Base-by-base conservation (phyloP, 2,797 vertebrate genomes). In the Gadopsis marmoratus region DNA sequence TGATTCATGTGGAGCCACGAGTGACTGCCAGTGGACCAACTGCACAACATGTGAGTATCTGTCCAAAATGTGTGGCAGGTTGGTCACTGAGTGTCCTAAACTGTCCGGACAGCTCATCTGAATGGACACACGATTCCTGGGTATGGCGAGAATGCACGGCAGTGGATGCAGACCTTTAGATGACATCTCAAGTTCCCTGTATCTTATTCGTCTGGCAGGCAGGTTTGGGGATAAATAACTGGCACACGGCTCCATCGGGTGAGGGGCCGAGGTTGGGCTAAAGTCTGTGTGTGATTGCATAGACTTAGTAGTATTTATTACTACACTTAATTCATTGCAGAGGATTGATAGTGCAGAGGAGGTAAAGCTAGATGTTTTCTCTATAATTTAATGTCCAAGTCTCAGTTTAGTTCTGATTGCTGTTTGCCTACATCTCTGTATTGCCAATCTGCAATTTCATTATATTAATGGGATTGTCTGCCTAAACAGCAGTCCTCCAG, bases 11-110 rank as follows among this genome's bases (percentile, higher is more conserved):
- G 41, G 0, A 45, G 0, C 1, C 23, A 7, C 0, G 0, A 0
- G 0, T 19, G 78, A 17, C 0, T 95, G 95, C 71, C 12, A 3
- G 11, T 95, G 94, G 94, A 3, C 53, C 21, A 89, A 81, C 26
- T 95, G 95, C 84, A 26, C 85, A 37, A 11, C 71, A 79, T 29
- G 95, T 95, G 84, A 95, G 95, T 95, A 88, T 81, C 60, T 60
- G 33, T 76, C 68, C 31, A 74, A 31, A 63, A 68, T 73, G 71
- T 81, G 75, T 78, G 72, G 4, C 71, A 74, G 61, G 77, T 90
- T 81, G 50, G 69, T 54, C 86, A 82, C 87, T 92, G 83, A 89
- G 55, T 72, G 65, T 35, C 59, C 43, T 59, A 35, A 86, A 88
- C 83, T 86, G 81, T 78, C 50, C 54, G 60, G 59, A 73, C 58